Conservation (phyloP, 2,113 vertebrate genomes). For the Callopanchax toddi region DNA sequence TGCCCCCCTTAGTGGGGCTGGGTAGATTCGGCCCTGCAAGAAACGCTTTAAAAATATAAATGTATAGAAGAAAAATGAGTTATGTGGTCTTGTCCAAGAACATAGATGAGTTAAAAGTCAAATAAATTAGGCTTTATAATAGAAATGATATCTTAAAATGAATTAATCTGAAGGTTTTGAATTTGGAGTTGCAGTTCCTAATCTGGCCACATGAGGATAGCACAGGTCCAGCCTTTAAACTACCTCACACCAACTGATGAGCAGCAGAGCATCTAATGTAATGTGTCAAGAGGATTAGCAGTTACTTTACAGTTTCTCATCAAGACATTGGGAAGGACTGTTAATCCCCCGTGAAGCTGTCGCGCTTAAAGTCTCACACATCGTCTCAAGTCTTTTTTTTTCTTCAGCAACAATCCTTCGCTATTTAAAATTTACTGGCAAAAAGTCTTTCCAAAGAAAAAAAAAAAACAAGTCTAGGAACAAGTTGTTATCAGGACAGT, state of each 20-base stretch:
- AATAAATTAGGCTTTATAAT: not conserved
- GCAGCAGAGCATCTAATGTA: constrained; percentile 3
- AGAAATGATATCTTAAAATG: constrained; percentile 4
- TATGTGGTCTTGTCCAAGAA: no score
- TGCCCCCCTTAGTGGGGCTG: no score
- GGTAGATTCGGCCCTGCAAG: no score
- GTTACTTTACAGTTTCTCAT: constrained; percentile 16
- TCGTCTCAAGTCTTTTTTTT: constrained; percentile 29
- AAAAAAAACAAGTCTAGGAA: constrained; percentile 50
- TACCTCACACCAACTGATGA: not conserved
- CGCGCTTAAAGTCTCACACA: constrained; percentile 20
- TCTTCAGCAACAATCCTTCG: constrained; percentile 27
- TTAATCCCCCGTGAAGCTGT: constrained; percentile 19
- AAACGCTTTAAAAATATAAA: not conserved
- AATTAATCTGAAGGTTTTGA: not conserved
- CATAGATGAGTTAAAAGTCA: not conserved
- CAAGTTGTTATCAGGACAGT: constrained; percentile 45
- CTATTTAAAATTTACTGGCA: constrained; percentile 57
- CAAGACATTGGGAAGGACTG: constrained; percentile 12
- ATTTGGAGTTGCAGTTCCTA: constrained; percentile 46
- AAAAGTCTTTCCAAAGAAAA: no score
- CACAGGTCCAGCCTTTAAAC: constrained; percentile 36
- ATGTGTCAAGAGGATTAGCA: constrained; percentile 22
- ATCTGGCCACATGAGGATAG: constrained; percentile 60
- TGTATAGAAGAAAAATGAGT: not conserved